Evolutionary conservation across 2,113 vertebrate species (phyloP).

Genomic region (Gallinago jamesoni): DNA sequence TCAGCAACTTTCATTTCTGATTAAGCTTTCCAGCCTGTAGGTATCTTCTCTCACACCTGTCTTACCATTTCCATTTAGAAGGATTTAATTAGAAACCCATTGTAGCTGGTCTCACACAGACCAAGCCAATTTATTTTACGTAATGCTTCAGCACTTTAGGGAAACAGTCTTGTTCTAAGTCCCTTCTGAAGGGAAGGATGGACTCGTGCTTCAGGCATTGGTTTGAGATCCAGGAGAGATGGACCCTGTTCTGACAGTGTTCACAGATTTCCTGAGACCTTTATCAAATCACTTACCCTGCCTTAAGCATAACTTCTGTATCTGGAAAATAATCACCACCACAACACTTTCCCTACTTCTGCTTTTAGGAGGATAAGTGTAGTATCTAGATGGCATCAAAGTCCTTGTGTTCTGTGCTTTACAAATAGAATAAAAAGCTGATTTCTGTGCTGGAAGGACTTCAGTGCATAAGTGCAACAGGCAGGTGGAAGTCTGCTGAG

Average conservation of each 20-base stretch:
- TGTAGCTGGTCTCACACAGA: background rate
- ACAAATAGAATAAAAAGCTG: background rate
- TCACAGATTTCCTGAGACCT: background rate
- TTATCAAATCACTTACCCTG: background rate
- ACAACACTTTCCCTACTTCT: background rate
- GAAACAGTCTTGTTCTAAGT: background rate
- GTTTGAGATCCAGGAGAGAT: background rate
- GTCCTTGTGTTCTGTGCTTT: background rate
- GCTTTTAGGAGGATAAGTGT: background rate
- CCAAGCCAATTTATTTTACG: conserved; percentile 42
- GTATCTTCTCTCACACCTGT: conserved; percentile 35
- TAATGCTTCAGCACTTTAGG: background rate
- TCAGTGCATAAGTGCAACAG: background rate
- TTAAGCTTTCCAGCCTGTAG: conserved; percentile 17
- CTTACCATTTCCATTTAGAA: conserved; percentile 9
- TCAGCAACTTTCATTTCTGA: background rate
- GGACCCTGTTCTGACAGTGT: background rate
- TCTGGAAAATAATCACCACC: background rate
- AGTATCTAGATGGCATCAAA: background rate
- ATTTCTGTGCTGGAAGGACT: background rate
- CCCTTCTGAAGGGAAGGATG: background rate
- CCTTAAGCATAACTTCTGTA: background rate
- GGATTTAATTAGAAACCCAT: conserved; percentile 43
- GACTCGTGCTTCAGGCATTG: background rate
- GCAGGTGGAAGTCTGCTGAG: background rate